Evolutionary conservation across 1,140 invertebrate species (phyloP).

Genomic region (Venturia canescens): DNA sequence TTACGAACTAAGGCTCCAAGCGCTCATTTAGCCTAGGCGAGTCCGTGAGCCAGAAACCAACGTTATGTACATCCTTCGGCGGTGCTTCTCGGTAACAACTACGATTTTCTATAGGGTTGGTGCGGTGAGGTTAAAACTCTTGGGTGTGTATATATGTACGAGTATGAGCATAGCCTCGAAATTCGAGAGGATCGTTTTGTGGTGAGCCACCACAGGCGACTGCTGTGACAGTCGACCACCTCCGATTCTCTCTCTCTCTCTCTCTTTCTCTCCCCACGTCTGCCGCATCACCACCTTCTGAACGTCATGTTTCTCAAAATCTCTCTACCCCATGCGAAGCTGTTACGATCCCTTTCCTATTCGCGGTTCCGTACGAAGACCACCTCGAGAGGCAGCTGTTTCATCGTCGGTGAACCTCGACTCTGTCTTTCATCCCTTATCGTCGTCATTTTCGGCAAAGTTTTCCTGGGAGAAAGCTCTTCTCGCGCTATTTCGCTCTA

Average conservation of each 20-base stretch:
- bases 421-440: slow-evolving; percentile 33
- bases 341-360: slow-evolving; percentile 29
- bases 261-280: slow-evolving; percentile 46
- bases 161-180: slow-evolving; percentile 27
- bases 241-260: slow-evolving; percentile 61
- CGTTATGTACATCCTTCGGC: background rate
- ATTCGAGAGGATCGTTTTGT: slow-evolving; percentile 70
- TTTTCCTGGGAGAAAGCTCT: background rate
- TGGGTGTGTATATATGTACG: slow-evolving; percentile 23
- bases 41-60: background rate
- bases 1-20: slow-evolving; percentile 6
- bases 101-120: slow-evolving; percentile 3
- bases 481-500: background rate
- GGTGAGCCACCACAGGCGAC: slow-evolving; percentile 73
- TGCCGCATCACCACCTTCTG: slow-evolving; percentile 16
- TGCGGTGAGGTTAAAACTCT: slow-evolving; percentile 50
- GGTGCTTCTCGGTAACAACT: slow-evolving; percentile 5
- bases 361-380: slow-evolving; percentile 9
- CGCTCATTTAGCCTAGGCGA: slow-evolving; percentile 7
- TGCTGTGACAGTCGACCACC: slow-evolving; percentile 67
- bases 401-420: background rate
- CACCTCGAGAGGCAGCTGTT: slow-evolving; percentile 17
- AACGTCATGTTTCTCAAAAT: background rate
- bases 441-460: background rate
- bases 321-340: background rate